Conservation (phyloP, 2,797 vertebrate genomes). For the Dermochelys coriacea region DNA sequence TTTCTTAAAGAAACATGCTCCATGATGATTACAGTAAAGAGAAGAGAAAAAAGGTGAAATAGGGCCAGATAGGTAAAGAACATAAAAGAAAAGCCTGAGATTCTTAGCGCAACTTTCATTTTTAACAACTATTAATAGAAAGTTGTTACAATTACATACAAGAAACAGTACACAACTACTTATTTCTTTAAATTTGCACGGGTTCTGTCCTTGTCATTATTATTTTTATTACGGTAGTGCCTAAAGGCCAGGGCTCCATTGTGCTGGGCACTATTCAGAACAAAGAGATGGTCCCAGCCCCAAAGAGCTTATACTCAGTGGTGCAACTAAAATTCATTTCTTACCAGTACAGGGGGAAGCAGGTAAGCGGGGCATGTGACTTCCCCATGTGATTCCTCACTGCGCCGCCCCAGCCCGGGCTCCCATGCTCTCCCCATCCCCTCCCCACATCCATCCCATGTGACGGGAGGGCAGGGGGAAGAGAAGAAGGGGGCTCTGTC, state of each 20-base stretch:
- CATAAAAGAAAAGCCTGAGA: background rate
- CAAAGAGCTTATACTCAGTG: background rate
- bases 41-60: background rate
- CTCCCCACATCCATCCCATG: no score
- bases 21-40: background rate
- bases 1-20: background rate
- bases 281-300: constrained; percentile 31
- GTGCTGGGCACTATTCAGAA: constrained; percentile 17
- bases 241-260: background rate
- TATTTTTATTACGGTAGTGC: constrained; percentile 50
- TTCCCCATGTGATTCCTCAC: no score
- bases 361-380: no score
- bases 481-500: no score
- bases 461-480: no score
- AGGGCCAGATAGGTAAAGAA: background rate
- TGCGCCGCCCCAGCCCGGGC: no score
- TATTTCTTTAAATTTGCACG: constrained; percentile 5
- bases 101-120: background rate
- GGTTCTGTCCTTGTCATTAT: background rate
- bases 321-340: no score
- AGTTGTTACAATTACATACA: background rate
- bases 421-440: no score
- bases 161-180: background rate
- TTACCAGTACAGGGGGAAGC: no score
- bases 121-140: background rate